Evolutionary conservation across 2,113 vertebrate species (phyloP).

Genomic region (Cyanoderma ruficeps): DNA sequence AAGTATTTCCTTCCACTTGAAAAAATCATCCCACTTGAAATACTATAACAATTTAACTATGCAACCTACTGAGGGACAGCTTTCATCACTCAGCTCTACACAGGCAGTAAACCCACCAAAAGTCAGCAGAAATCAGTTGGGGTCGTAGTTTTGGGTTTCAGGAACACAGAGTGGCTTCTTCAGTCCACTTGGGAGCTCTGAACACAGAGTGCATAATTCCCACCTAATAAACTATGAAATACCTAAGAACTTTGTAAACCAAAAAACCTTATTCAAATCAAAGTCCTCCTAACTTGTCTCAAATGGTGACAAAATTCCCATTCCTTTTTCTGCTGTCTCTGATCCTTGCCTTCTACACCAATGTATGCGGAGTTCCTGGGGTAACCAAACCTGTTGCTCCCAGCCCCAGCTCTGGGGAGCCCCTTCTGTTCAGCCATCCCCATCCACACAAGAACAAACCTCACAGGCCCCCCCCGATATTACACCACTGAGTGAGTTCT

Average conservation of each 20-base stretch:
- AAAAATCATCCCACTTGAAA: background rate
- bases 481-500: fast-evolving
- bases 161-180: background rate
- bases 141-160: background rate
- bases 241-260: fast-evolving
- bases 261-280: background rate
- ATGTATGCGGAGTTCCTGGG: fast-evolving
- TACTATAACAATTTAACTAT: background rate
- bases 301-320: background rate
- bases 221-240: background rate
- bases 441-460: background rate
- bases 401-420: background rate
- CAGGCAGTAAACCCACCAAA: background rate
- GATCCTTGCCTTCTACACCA: background rate
- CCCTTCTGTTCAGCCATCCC: background rate
- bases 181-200: background rate
- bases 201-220: fast-evolving
- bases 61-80: background rate
- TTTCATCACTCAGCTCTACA: background rate
- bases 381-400: background rate
- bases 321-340: background rate
- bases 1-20: background rate
- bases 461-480: background rate
- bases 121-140: background rate
- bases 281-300: background rate